These are phyloP conservation scores for Diorhabda sublineata DNA, from an alignment of 1,140 invertebrate species.

Conservation along the genomic window DNA sequence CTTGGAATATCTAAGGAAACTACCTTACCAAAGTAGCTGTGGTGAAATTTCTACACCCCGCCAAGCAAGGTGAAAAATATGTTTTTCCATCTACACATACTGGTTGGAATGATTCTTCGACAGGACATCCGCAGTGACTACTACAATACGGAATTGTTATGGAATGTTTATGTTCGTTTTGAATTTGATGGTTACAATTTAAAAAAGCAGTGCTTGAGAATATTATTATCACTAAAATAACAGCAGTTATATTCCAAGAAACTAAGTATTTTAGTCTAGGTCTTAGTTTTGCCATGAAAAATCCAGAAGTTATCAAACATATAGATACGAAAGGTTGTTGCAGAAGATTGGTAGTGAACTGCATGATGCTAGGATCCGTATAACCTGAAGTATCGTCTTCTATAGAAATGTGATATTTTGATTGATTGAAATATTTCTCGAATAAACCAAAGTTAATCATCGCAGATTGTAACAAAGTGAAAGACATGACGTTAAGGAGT, in stretches of 20 bases:
- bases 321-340: conserved; percentile 60
- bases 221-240: conserved; percentile 54
- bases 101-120: conserved; percentile 59
- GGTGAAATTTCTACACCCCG: conserved; percentile 53
- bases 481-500: conserved; percentile 55
- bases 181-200: conserved; percentile 48
- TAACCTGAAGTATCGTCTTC: conserved; percentile 49
- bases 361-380: conserved; percentile 52
- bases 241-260: conserved; percentile 14
- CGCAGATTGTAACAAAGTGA: conserved; percentile 55
- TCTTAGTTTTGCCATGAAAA: conserved; percentile 57
- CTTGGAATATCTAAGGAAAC: too few relatives aligned
- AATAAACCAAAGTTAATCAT: conserved; percentile 54
- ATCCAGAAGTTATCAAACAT: conserved; percentile 57
- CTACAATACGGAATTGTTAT: conserved; percentile 56
- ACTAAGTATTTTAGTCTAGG: conserved; percentile 54
- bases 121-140: conserved; percentile 57
- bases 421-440: conserved; percentile 57
- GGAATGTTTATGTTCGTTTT: conserved; percentile 43
- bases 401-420: conserved; percentile 48
- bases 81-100: conserved; percentile 58
- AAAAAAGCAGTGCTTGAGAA: conserved; percentile 54
- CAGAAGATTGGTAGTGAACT: conserved; percentile 53
- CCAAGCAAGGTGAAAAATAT: conserved; percentile 68
- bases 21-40: background rate